A percentile compares a stretch with the other conserved stretches of the same genome.
Conservation (phyloP, 2,888 invertebrate genomes). For the Danaus chrysippus region DNA sequence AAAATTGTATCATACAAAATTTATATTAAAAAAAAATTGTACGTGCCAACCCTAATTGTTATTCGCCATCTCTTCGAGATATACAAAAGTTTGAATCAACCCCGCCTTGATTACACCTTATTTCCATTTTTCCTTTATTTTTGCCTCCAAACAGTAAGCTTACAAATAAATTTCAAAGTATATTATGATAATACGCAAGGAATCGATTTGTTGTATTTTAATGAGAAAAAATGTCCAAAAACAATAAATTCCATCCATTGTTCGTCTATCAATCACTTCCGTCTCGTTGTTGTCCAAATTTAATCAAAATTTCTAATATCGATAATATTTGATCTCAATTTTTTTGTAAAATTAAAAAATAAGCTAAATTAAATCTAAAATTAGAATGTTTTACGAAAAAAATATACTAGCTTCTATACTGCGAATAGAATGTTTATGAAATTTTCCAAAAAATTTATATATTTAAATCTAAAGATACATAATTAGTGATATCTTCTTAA, state of each 20-base stretch:
- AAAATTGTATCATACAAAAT: background rate
- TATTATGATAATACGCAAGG: too few species aligned
- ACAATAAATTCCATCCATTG: constrained; percentile 3
- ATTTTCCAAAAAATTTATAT: too few species aligned
- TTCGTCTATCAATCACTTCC: background rate
- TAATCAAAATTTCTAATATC: background rate
- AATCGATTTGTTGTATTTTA: background rate
- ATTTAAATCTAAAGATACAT: too few species aligned
- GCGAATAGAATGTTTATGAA: too few species aligned
- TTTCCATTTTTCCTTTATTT: background rate
- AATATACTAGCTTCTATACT: too few species aligned
- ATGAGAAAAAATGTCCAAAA: background rate
- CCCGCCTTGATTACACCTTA: constrained; percentile 21
- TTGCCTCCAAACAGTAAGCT: too few species aligned
- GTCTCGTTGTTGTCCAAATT: background rate
- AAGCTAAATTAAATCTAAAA: background rate
- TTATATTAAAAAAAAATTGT: background rate
- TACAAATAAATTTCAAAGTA: too few species aligned
- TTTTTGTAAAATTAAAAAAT: background rate
- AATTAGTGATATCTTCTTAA: too few species aligned
- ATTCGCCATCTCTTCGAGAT: constrained; percentile 1
- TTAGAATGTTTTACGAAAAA: too few species aligned
- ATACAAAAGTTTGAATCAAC: constrained; percentile 8
- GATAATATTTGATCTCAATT: background rate
- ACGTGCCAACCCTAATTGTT: constrained; percentile 17